Base-by-base conservation (phyloP, 1,140 invertebrate genomes). In the Phocides pigmalion region DNA sequence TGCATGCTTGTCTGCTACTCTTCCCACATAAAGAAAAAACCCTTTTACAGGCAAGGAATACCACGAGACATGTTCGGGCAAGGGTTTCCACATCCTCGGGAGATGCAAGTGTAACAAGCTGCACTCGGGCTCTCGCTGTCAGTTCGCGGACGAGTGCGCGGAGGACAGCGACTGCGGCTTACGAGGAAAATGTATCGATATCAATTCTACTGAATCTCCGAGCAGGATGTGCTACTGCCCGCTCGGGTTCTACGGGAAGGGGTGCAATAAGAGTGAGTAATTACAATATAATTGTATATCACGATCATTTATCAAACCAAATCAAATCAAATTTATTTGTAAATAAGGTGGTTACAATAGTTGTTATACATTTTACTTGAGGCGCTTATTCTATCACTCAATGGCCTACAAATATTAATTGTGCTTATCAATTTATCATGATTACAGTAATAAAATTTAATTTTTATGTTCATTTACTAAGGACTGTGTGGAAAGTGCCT, bases 161-260 rank as follows among this genome's bases (percentile, higher is more conserved):
- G 94, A 95, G 39, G 94, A 98, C 81, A 92, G 88, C 0, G 97
- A 99, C 77, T 98, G 98, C 80, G 96, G 96, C 8, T 94, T 94
- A 59, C 94, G 96, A 65, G 98, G 98, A 32, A 94, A 95, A 66
- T 98, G 98, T 82, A 92, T 97, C 9, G 95, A 97, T 81, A 92
- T 96, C 9, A 93, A 95, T 28, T 94, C 96, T 0, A 97, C 96
- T 0, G 95, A 95, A 5, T 93, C 96, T 16, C 97, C 98, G 0
- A 94, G 94, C 19, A 95, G 94, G 69, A 96, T 97, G 73, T 99
- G 98, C 84, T 99, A 97, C 85, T 99, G 98, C 82, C 94, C 97
- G 65, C 92, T 94, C 15, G 97, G 97, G 11, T 98, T 96, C 94
- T 97, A 96, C 80, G 96, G 96, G 4, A 93, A 94, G 2, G 94